Conservation (phyloP, 2,888 invertebrate species). For the Macrosoma leucophasiata region DNA sequence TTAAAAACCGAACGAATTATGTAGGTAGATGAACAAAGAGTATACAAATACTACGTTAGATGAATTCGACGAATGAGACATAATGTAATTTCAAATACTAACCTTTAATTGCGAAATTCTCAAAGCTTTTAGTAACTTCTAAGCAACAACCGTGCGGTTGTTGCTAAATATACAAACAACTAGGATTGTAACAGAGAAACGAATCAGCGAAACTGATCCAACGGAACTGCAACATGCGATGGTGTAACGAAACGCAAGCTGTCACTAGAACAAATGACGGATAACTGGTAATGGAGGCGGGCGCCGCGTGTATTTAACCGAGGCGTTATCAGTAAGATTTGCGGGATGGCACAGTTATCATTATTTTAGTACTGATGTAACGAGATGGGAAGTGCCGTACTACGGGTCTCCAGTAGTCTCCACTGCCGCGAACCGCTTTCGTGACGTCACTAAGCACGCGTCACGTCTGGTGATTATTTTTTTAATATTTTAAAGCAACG, state of each 20-base stretch:
- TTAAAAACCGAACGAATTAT: too few relatives aligned
- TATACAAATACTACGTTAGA: too few relatives aligned
- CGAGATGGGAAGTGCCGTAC: conserved; percentile 12
- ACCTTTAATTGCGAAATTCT: conserved; percentile 78
- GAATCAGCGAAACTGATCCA: conserved; percentile 37
- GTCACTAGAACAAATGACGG: conserved; percentile 32
- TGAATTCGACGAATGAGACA: too few relatives aligned
- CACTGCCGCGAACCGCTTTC: conserved; percentile 49
- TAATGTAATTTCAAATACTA: conserved; percentile 37
- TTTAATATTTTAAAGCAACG: too few relatives aligned
- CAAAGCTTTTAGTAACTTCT: conserved; percentile 71
- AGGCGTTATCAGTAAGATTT: conserved; percentile 45
- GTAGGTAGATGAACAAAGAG: too few relatives aligned
- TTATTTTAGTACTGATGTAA: conserved; percentile 23
- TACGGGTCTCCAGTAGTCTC: conserved; percentile 29
- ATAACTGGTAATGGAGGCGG: conserved; percentile 43
- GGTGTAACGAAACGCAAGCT: conserved; percentile 20
- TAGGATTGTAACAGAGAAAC: conserved; percentile 14
- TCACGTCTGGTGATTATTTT: too few relatives aligned
- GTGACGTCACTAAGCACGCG: conserved; percentile 2
- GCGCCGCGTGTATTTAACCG: conserved; percentile 44
- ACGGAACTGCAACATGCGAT: conserved; percentile 22
- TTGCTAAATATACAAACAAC: conserved; percentile 48
- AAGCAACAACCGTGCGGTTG: conserved; percentile 73
- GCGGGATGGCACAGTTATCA: conserved; percentile 45